These are phyloP conservation scores for Emmelina monodactyla DNA, from an alignment of 2,888 invertebrate species.

Conservation along the genomic window DNA sequence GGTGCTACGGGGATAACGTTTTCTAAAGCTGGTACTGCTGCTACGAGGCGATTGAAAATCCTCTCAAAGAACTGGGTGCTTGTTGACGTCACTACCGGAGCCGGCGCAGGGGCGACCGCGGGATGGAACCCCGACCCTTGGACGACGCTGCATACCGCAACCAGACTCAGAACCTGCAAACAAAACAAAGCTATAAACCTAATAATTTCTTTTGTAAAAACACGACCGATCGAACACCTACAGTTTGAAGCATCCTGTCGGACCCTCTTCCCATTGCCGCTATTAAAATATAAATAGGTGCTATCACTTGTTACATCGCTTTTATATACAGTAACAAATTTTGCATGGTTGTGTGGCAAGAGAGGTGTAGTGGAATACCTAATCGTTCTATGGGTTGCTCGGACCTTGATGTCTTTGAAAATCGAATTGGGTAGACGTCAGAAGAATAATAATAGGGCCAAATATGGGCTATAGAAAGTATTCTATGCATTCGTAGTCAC, in stretches of 20 bases:
- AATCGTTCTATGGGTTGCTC: constrained; percentile 56
- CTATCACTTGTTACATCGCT: constrained; percentile 50
- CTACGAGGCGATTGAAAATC: constrained; percentile 64
- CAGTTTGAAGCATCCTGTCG: constrained; percentile 40
- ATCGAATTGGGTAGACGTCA: constrained; percentile 54
- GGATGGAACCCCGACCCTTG: constrained; percentile 25
- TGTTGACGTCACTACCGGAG: constrained; percentile 69
- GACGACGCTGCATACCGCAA: constrained; percentile 28
- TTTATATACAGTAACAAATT: constrained; percentile 66
- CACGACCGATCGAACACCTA: too few species aligned
- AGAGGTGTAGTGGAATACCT: constrained; percentile 54
- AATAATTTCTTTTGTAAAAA: too few species aligned
- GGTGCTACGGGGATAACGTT: constrained; percentile 14
- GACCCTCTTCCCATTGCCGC: constrained; percentile 33
- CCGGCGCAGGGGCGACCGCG: constrained; percentile 18
- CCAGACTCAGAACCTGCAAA: constrained; percentile 35
- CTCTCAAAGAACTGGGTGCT: constrained; percentile 74
- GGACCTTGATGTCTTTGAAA: constrained; percentile 62
- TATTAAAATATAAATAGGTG: constrained; percentile 48
- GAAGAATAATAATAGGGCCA: constrained; percentile 53
- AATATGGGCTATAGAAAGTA: constrained; percentile 42
- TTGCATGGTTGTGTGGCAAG: constrained; percentile 60
- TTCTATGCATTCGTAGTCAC: constrained; percentile 5
- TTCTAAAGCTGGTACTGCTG: constrained; percentile 24
- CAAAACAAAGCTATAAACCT: not conserved